Conservation (phyloP, 2,113 vertebrate genomes). For the Bucco capensis region DNA sequence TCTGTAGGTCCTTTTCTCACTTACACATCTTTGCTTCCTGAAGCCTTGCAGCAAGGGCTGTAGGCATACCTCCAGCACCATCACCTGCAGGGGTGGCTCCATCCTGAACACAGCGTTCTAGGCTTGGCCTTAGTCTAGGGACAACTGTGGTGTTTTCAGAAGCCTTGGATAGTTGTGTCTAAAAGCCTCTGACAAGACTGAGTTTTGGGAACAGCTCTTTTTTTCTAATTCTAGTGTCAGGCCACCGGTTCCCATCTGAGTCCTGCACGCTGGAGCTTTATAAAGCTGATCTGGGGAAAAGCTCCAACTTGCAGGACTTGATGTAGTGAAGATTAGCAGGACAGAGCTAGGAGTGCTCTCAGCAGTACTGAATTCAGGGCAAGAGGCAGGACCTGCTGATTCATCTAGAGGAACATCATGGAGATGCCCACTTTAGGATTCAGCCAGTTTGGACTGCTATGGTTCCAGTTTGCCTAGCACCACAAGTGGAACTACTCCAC, state of each 20-base stretch:
- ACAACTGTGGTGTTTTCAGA: not conserved
- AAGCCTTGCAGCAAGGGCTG: not conserved
- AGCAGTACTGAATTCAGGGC: not conserved
- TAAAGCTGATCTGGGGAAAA: no score
- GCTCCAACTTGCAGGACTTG: no score
- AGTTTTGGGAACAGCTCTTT: not conserved
- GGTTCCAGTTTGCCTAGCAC: not conserved
- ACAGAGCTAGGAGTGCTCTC: not conserved
- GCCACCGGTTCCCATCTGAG: not conserved
- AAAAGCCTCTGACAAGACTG: not conserved
- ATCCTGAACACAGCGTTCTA: rapidly evolving
- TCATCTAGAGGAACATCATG: not conserved
- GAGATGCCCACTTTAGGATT: not conserved
- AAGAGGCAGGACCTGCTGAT: not conserved
- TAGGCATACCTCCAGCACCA: not conserved
- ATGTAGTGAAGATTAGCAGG: not conserved
- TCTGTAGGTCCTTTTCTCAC: not conserved
- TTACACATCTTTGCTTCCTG: not conserved
- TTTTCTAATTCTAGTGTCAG: not conserved
- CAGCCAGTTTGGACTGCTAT: not conserved
- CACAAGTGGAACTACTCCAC: not conserved
- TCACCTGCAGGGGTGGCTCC: not conserved
- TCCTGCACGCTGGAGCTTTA: not conserved
- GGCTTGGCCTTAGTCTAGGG: not conserved
- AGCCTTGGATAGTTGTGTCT: not conserved